Percentiles rank a stretch among this genome's conserved stretches.
Conservation (phyloP, 2,888 invertebrate genomes). For the Rhyacophila evoluta region DNA sequence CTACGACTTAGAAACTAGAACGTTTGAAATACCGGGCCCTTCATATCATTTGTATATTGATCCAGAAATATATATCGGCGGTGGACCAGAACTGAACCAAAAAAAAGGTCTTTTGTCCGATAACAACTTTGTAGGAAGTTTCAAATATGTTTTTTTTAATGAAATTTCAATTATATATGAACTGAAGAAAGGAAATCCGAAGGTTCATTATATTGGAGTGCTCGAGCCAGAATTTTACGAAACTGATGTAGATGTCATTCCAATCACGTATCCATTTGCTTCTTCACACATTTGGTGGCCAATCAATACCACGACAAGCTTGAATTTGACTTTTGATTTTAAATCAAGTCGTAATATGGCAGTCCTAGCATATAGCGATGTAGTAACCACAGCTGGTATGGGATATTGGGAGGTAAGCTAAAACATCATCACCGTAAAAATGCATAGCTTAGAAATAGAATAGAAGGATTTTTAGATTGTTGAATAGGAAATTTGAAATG, state of each 20-base stretch:
- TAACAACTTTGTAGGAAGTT: slow-evolving; percentile 89
- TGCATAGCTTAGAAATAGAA: too few relatives aligned
- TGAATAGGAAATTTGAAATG: too few relatives aligned
- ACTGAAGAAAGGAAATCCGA: slow-evolving; percentile 85
- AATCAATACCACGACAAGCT: slow-evolving; percentile 77
- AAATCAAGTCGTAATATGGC: slow-evolving; percentile 87
- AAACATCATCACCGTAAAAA: too few relatives aligned
- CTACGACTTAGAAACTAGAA: slow-evolving; percentile 79
- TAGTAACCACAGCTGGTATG: slow-evolving; percentile 76
- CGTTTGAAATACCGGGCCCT: slow-evolving; percentile 79
- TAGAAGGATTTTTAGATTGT: too few relatives aligned
- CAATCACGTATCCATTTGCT: slow-evolving; percentile 91
- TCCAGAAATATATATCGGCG: slow-evolving; percentile 93
- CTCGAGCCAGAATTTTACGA: slow-evolving; percentile 87
- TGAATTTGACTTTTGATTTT: slow-evolving; percentile 87
- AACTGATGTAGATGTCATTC: slow-evolving; percentile 86
- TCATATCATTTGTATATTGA: slow-evolving; percentile 85
- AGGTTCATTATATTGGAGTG: slow-evolving; percentile 84
- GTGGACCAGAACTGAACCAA: slow-evolving; percentile 86
- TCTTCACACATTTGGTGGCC: slow-evolving; percentile 94
- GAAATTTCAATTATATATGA: slow-evolving; percentile 93
- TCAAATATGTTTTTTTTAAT: slow-evolving; percentile 94
- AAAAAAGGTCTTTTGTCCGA: slow-evolving; percentile 84
- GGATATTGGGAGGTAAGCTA: slow-evolving; percentile 88
- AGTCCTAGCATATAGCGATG: slow-evolving; percentile 87